These are phyloP conservation scores for Pseudochaenichthys georgianus DNA, from an alignment of 2,797 vertebrate genomes.

Conservation along the genomic window DNA sequence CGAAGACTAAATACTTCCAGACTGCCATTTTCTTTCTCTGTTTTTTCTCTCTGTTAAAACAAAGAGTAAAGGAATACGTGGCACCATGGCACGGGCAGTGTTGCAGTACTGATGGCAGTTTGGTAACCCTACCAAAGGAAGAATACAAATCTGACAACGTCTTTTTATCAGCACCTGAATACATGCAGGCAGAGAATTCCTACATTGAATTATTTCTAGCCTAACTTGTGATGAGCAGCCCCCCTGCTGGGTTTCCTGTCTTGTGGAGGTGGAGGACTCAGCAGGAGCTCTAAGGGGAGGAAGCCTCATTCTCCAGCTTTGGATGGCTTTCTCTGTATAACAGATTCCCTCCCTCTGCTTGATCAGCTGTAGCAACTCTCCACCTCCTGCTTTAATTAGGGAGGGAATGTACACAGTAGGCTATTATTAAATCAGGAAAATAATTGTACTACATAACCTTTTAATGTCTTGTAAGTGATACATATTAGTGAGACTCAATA, in stretches of 20 bases:
- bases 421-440: neutral
- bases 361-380: slow-evolving; percentile 51
- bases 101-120: neutral
- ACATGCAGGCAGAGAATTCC: too few relatives aligned
- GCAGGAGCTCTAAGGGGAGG: slow-evolving; percentile 45
- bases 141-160: neutral
- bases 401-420: too few relatives aligned
- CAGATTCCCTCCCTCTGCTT: slow-evolving; percentile 41
- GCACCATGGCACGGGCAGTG: neutral
- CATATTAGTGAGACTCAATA: neutral
- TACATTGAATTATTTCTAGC: slow-evolving; percentile 13
- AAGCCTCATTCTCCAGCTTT: slow-evolving; percentile 32
- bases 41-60: neutral
- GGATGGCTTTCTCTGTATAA: slow-evolving; percentile 36
- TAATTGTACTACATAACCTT: neutral
- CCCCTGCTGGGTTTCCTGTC: slow-evolving; percentile 47
- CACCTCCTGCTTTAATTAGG: neutral
- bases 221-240: slow-evolving; percentile 43
- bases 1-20: slow-evolving; percentile 22
- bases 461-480: neutral
- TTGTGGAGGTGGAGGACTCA: slow-evolving; percentile 49
- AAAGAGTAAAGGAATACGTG: slow-evolving; percentile 1
- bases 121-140: slow-evolving; percentile 20
- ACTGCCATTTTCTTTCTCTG: neutral
- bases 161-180: neutral